These are phyloP conservation scores for Drosophila pseudoobscura DNA, from an alignment of 1,140 invertebrate species.

Conservation along the genomic window DNA sequence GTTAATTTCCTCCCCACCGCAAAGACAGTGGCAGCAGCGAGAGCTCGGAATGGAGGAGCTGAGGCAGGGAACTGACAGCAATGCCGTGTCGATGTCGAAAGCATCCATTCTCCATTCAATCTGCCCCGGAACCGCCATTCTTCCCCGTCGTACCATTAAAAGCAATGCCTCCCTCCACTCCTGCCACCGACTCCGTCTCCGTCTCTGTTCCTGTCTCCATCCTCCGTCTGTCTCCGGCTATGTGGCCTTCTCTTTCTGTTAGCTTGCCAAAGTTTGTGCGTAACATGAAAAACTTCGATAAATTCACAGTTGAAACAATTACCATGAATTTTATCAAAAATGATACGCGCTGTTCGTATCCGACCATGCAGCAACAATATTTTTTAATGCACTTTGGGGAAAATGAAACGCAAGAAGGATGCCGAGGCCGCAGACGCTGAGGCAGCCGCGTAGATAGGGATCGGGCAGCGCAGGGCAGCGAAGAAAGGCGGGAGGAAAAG, in stretches of 20 bases:
- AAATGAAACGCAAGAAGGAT: slow-evolving; percentile 69
- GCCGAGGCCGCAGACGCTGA: slow-evolving; percentile 41
- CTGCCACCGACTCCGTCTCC: not conserved
- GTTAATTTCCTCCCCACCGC: slow-evolving; percentile 49
- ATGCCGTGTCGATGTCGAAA: slow-evolving; percentile 55
- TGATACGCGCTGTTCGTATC: slow-evolving; percentile 80
- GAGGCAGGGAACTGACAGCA: slow-evolving; percentile 47
- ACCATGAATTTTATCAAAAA: slow-evolving; percentile 82
- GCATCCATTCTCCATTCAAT: slow-evolving; percentile 48
- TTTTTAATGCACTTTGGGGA: slow-evolving; percentile 82
- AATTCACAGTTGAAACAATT: slow-evolving; percentile 82
- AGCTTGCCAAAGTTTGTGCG: slow-evolving; percentile 71
- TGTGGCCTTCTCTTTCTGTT: slow-evolving; percentile 22
- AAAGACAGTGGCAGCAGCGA: not conserved
- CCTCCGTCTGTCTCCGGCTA: not conserved
- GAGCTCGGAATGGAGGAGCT: slow-evolving; percentile 6
- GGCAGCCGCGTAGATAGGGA: slow-evolving; percentile 70
- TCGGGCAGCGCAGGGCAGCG: slow-evolving; percentile 25
- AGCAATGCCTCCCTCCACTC: slow-evolving; percentile 39
- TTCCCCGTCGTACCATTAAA: slow-evolving; percentile 47
- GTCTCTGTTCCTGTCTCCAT: not conserved
- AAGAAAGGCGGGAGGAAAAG: slow-evolving; percentile 12
- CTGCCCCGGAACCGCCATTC: slow-evolving; percentile 19
- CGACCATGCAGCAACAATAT: slow-evolving; percentile 82
- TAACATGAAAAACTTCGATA: slow-evolving; percentile 81